A percentile compares a stretch with the other conserved stretches of the same genome.
These are phyloP conservation scores for Pseudoips prasinana DNA, from an alignment of 2,888 invertebrate genomes.

Conservation along the genomic window DNA sequence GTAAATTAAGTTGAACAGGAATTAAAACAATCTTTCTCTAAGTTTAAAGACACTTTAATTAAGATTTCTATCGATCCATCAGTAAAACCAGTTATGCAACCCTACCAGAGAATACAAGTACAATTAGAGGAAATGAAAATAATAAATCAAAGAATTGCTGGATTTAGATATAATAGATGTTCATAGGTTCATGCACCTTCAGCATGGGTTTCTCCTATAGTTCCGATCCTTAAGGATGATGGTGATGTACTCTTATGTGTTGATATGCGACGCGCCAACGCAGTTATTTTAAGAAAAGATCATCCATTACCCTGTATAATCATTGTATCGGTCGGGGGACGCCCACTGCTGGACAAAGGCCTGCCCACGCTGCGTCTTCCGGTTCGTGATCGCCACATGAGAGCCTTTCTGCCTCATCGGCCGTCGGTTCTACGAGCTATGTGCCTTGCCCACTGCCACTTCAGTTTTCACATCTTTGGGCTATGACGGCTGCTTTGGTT, in stretches of 20 bases:
- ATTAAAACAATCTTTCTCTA: too few relatives aligned
- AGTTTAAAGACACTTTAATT: too few relatives aligned
- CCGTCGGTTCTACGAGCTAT: conserved; percentile 50
- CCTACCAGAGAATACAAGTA: too few relatives aligned
- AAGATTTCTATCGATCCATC: conserved; percentile 9
- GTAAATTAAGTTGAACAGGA: too few relatives aligned
- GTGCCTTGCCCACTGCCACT: too few relatives aligned
- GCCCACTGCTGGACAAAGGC: too few relatives aligned
- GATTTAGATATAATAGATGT: conserved; percentile 25
- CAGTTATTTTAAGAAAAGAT: conserved; percentile 30
- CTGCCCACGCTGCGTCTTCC: too few relatives aligned
- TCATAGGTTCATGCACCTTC: conserved; percentile 22
- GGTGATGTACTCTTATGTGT: conserved; percentile 31
- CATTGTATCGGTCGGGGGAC: too few relatives aligned
- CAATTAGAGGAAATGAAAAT: conserved; percentile 13
- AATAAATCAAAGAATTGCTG: conserved; percentile 8
- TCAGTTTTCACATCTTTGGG: too few relatives aligned
- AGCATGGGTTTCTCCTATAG: conserved; percentile 28
- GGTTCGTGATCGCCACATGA: too few relatives aligned
- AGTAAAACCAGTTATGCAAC: conserved; percentile 7
- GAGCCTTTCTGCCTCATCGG: conserved; percentile 44
- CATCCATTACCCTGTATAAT: conserved; percentile 33
- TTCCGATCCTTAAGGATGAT: conserved; percentile 27
- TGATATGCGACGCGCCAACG: conserved; percentile 37
- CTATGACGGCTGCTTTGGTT: too few relatives aligned